phyloP scores from a whole-genome alignment of 2,113 vertebrate genomes.

The Pseudonaja textilis region DNA sequence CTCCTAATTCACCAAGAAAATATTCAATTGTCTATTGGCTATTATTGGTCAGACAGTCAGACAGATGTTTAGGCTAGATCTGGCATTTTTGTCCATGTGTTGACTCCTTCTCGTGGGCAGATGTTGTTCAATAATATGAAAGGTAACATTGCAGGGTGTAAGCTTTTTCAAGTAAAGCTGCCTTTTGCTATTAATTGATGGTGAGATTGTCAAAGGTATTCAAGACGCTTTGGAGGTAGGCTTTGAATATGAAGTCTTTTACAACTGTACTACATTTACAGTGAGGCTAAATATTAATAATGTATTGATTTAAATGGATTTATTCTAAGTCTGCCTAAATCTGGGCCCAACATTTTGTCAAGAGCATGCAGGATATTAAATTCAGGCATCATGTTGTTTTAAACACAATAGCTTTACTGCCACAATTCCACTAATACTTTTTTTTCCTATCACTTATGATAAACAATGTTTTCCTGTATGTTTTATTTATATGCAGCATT shows the following conservation, averaged over 20 bases:
- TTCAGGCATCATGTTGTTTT: neutral
- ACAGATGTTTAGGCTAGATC: neutral
- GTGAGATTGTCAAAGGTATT: neutral
- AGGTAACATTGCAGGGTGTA: neutral
- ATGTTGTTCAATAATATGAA: neutral
- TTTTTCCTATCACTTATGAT: neutral
- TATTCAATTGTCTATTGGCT: neutral
- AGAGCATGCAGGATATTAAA: neutral
- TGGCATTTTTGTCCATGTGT: neutral
- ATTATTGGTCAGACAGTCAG: neutral
- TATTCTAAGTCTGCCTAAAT: neutral
- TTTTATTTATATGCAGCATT: neutral
- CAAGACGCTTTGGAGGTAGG: neutral
- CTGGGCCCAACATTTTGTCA: neutral
- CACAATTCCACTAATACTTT: neutral
- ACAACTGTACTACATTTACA: neutral
- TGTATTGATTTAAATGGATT: neutral
- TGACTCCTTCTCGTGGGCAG: neutral
- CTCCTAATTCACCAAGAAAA: neutral
- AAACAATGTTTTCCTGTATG: neutral
- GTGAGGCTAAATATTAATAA: neutral
- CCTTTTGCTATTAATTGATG: neutral
- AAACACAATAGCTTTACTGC: neutral
- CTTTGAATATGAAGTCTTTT: neutral
- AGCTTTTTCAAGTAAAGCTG: neutral